phyloP scores from a whole-genome alignment of 2,888 invertebrate species.

The Blomia tropicalis region DNA sequence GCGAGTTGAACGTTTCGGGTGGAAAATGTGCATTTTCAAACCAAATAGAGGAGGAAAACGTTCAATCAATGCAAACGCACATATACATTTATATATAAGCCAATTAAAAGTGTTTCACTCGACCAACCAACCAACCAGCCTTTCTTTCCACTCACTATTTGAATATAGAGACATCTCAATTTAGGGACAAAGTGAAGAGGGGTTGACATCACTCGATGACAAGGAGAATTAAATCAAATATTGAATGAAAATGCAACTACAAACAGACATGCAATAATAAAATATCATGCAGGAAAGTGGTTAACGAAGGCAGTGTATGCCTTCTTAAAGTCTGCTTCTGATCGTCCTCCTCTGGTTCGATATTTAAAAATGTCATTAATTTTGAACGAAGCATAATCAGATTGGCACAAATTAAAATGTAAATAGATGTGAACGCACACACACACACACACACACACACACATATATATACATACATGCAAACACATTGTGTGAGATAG shows the following conservation, averaged over 20 bases:
- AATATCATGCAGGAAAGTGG: too few species aligned
- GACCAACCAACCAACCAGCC: background rate
- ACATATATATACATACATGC: background rate
- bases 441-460: background rate
- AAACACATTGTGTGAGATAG: background rate
- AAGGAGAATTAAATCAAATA: background rate
- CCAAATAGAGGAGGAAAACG: too few species aligned
- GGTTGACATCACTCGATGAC: too few species aligned
- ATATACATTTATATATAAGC: background rate
- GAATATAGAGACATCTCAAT: too few species aligned
- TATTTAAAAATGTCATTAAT: conserved; percentile 14
- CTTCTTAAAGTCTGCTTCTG: too few species aligned
- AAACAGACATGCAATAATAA: too few species aligned
- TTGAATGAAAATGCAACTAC: background rate
- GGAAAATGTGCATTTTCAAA: too few species aligned
- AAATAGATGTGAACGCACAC: background rate
- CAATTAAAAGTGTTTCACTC: conserved; percentile 7
- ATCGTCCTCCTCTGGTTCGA: too few species aligned
- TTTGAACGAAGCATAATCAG: conserved; percentile 7
- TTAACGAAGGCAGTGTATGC: too few species aligned
- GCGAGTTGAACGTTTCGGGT: too few species aligned
- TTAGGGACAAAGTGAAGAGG: too few species aligned
- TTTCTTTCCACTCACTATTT: background rate
- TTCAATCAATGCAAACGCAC: conserved; percentile 9
- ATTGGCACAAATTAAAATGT: conserved; percentile 10